Evolutionary conservation across 2,888 invertebrate genomes (phyloP).

Genomic region (Gymnocheta viridis): DNA sequence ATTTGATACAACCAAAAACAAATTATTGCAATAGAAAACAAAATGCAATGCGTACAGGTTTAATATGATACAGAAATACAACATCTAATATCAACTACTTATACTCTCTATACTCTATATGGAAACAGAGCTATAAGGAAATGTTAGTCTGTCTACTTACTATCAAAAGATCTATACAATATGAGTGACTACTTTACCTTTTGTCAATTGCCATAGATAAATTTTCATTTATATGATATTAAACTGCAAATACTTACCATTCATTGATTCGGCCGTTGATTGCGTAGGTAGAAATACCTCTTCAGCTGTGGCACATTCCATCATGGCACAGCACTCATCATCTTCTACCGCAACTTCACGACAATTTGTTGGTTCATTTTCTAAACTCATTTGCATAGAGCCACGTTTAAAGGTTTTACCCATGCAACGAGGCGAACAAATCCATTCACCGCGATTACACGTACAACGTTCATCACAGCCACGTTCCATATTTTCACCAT

Average conservation of each 20-base stretch:
- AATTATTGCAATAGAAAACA: slow-evolving; percentile 28
- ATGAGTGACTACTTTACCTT: not conserved
- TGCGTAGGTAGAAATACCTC: slow-evolving; percentile 77
- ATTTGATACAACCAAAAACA: slow-evolving; percentile 46
- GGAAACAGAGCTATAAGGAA: slow-evolving; percentile 1
- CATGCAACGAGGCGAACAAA: slow-evolving; percentile 88
- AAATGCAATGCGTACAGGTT: slow-evolving; percentile 5
- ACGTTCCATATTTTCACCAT: slow-evolving; percentile 88
- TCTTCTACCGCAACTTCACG: slow-evolving; percentile 87
- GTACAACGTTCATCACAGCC: slow-evolving; percentile 91
- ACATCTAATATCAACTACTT: slow-evolving; percentile 1
- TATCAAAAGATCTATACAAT: not conserved
- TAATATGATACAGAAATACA: slow-evolving; percentile 33
- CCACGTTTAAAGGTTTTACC: slow-evolving; percentile 88
- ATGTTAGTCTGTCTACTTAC: slow-evolving; percentile 19
- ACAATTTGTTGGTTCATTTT: slow-evolving; percentile 86
- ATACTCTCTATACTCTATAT: too few species aligned
- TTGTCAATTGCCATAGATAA: not conserved
- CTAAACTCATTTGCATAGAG: slow-evolving; percentile 82
- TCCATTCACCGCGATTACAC: slow-evolving; percentile 87
- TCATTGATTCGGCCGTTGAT: slow-evolving; percentile 66
- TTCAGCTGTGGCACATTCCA: slow-evolving; percentile 85
- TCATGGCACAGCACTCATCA: slow-evolving; percentile 87
- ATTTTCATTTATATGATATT: not conserved
- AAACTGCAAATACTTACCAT: slow-evolving; percentile 67